Evolutionary conservation across 1,140 invertebrate species (phyloP).

Genomic region (Halictus rubicundus): DNA sequence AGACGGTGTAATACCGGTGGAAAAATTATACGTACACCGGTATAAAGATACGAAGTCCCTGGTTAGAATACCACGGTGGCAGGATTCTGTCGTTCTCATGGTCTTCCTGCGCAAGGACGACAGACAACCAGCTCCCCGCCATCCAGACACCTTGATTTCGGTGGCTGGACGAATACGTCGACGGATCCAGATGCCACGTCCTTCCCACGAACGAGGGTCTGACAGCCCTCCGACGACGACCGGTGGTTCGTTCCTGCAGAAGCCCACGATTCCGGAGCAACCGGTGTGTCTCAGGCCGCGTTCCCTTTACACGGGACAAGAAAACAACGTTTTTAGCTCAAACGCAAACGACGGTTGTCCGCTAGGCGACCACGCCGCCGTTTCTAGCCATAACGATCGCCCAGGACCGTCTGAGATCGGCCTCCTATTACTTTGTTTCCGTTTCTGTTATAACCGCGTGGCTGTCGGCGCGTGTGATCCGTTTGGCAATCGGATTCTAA

Average conservation of each 20-base stretch:
- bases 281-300: neutral
- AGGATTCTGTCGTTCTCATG: conserved; percentile 17
- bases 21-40: no score
- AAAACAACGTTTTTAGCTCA: conserved; percentile 54
- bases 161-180: neutral
- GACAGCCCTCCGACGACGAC: conserved; percentile 2
- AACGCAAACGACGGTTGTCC: conserved; percentile 27
- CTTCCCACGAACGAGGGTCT: neutral
- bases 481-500: conserved; percentile 30
- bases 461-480: conserved; percentile 1
- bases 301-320: neutral
- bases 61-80: conserved; percentile 15
- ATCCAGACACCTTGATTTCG: neutral
- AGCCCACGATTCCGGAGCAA: conserved; percentile 14
- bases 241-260: conserved; percentile 26
- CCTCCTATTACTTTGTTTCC: conserved; percentile 42
- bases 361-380: conserved; percentile 16
- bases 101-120: conserved; percentile 35
- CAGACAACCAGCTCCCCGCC: neutral
- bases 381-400: conserved; percentile 58
- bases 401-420: conserved; percentile 22
- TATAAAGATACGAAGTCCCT: no score
- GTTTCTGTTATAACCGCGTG: conserved; percentile 26
- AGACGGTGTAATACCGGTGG: no score
- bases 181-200: neutral